Evolutionary conservation across 2,797 vertebrate genomes (phyloP).

Genomic region (Enteromius thamalakanensis): DNA sequence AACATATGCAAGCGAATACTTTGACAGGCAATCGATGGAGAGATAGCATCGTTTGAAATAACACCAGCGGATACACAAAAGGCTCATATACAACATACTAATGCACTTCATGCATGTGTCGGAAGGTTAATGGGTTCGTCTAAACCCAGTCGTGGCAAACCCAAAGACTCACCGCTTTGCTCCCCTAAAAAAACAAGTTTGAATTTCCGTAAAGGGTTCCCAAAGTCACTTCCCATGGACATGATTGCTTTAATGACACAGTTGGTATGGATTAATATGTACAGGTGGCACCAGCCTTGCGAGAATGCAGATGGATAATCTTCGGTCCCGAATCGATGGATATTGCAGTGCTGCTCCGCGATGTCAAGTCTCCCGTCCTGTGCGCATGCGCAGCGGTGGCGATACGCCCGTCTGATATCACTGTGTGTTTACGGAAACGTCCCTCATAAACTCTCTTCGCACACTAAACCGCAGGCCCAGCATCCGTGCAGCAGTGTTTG

Average conservation of each 20-base stretch:
- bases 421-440: conserved; percentile 54
- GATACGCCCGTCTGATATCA: conserved; percentile 72
- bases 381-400: conserved; percentile 81
- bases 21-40: conserved; percentile 24
- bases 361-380: conserved; percentile 65
- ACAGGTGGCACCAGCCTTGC: conserved; percentile 61
- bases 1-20: conserved; percentile 38
- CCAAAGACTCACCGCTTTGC: conserved; percentile 88
- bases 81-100: background rate
- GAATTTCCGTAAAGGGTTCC: conserved; percentile 94
- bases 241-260: conserved; percentile 74
- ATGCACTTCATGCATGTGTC: conserved; percentile 43
- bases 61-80: background rate
- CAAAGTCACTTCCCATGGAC: conserved; percentile 90
- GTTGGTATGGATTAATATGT: conserved; percentile 55
- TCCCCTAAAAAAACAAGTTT: conserved; percentile 93
- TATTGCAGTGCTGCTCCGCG: conserved; percentile 78
- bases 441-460: conserved; percentile 24
- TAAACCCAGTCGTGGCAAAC: conserved; percentile 45
- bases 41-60: conserved; percentile 9
- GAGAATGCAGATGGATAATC: conserved; percentile 64
- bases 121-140: conserved; percentile 51
- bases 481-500: conserved; percentile 20
- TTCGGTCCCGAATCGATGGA: conserved; percentile 77
- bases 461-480: conserved; percentile 33